Base-by-base conservation (phyloP, 2,888 invertebrate genomes). In the Eledona agricola region DNA sequence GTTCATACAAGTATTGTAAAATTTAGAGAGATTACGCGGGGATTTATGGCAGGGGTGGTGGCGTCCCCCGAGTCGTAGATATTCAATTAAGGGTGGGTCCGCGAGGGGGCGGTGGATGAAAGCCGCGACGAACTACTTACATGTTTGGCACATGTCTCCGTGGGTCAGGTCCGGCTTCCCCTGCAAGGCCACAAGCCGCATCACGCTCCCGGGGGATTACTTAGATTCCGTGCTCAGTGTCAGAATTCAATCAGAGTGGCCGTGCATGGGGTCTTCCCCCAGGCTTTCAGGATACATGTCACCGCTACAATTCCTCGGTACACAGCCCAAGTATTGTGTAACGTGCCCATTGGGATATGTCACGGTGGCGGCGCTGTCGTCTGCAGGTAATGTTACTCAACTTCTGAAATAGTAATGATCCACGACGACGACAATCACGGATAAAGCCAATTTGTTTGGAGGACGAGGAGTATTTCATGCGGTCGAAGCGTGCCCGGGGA, bases 161-260 rank as follows among this genome's bases (percentile, higher is more conserved):
- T 23, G 49, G 54, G 54, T 49, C 54, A 29, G 37, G 31, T 31
- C 42, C 42, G 22, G 16, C 42, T 40, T 40, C 31, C 46, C 40
- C 22, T 31, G 38, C 40, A 49, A 26, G 26, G 29, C 38, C 45
- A 43, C 47, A 52, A 52, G 31, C 40, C 52, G 35, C 35, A 46
- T 25, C 31, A 26, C 25, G 26, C 58, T 63, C 67, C 58, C 62
- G 15, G 11, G 64, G 61, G 69, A 68, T 70, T 66, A 66, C 67
- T 67, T 65, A 67, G 66, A 67, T 67, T 67, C 66, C 66, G 59
- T 63, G 61, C 63, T 59, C 63, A 58, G 64, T 66, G 69, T 69
- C 69, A 67, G 66, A 63, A 69, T 70, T 70, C 70, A 70, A 70
- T 70, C 69, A 67, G 63, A 57, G 50, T 59, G 38, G 51, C 43